Evolutionary conservation across 2,888 invertebrate species (phyloP).

Genomic region (Cheilosia urbana): DNA sequence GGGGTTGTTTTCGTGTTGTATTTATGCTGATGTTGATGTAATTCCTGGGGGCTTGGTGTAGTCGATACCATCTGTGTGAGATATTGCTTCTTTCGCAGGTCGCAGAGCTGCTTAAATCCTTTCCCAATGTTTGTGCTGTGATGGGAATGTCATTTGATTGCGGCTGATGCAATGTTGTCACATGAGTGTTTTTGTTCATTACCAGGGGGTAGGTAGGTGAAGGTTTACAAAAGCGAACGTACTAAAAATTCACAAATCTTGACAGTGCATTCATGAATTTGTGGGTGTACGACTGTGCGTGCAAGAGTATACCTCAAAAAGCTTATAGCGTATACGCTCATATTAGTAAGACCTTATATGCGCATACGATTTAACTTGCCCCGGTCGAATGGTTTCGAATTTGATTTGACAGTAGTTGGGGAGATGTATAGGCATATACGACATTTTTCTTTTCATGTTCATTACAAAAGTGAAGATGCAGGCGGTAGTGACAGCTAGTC

Average conservation of each 20-base stretch:
- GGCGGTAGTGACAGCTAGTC: no score
- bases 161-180: slow-evolving; percentile 36
- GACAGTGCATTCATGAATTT: background rate
- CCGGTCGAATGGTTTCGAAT: slow-evolving; percentile 4
- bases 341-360: no score
- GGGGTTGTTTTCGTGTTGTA: background rate
- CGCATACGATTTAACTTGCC: no score
- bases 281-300: background rate
- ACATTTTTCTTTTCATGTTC: background rate
- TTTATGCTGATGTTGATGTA: slow-evolving; percentile 1
- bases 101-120: slow-evolving; percentile 36
- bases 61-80: slow-evolving; percentile 18
- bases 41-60: slow-evolving; percentile 26
- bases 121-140: slow-evolving; percentile 13
- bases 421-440: background rate
- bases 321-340: no score
- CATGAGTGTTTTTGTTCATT: slow-evolving; percentile 10
- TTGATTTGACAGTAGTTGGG: background rate
- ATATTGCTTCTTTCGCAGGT: slow-evolving; percentile 15
- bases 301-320: no score
- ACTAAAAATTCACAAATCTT: slow-evolving; percentile 6
- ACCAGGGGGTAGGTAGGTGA: background rate
- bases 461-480: no score
- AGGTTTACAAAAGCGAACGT: background rate
- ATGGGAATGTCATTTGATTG: slow-evolving; percentile 6